A percentile compares a stretch with the other conserved stretches of the same genome.
Conservation (phyloP, 2,888 invertebrate species). For the Dryomyza anilis region DNA sequence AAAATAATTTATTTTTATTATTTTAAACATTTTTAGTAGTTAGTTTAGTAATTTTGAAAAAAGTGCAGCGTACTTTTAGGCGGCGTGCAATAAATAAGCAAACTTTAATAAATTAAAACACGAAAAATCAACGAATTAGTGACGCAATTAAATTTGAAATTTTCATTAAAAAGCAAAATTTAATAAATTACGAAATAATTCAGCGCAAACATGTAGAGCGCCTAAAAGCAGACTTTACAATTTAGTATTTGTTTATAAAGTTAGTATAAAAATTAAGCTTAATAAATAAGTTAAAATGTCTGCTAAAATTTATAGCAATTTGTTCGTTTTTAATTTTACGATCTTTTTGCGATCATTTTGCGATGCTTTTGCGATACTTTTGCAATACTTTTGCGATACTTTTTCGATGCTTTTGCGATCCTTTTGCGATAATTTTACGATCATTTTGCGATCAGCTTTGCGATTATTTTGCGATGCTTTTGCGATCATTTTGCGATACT, state of each 20-base stretch:
- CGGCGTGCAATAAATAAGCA: not conserved
- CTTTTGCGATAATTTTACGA: no score
- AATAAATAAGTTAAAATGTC: no score
- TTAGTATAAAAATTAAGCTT: no score
- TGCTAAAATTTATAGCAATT: not conserved
- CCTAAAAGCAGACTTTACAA: not conserved
- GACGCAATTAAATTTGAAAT: constrained; percentile 16
- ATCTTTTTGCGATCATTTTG: not conserved
- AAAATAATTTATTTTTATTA: constrained; percentile 4
- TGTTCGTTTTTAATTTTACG: not conserved
- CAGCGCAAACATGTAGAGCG: not conserved
- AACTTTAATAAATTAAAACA: no score
- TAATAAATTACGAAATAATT: constrained; percentile 22
- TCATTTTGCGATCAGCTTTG: not conserved
- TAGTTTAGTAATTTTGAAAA: not conserved
- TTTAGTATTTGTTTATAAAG: no score
- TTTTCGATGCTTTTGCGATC: not conserved
- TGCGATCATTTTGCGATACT: not conserved
- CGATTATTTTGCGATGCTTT: not conserved
- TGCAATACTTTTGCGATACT: no score
- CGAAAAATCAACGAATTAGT: not conserved
- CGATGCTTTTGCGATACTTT: not conserved
- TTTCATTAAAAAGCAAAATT: constrained; percentile 20
- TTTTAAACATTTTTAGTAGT: not conserved
- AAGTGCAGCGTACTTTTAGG: constrained; percentile 17